A percentile compares a stretch with the other conserved stretches of the same genome.
Evolutionary conservation across 2,113 vertebrate species (phyloP).

Genomic region (Prolemur simus): DNA sequence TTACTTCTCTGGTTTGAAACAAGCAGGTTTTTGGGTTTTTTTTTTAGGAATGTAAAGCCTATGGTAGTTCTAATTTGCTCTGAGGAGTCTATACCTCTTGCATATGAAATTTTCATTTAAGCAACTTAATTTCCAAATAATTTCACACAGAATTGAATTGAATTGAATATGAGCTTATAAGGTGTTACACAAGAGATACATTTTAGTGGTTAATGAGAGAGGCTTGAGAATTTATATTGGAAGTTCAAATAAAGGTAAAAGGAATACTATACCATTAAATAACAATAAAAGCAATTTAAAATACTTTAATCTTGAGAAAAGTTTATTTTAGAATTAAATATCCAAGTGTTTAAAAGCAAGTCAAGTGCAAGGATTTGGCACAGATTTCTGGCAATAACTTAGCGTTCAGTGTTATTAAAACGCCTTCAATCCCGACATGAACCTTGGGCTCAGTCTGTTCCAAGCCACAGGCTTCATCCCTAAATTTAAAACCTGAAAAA

Average conservation of each 20-base stretch:
- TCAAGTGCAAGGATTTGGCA: background rate
- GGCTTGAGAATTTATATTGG: background rate
- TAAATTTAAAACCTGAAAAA: background rate
- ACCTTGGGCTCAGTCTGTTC: background rate
- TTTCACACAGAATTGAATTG: background rate
- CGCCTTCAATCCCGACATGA: background rate
- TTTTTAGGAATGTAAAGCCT: background rate
- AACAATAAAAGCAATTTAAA: background rate
- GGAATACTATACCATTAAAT: background rate
- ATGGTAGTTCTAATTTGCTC: background rate
- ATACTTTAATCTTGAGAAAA: background rate
- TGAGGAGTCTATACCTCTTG: background rate
- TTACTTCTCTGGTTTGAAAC: background rate
- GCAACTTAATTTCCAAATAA: slow-evolving; percentile 1
- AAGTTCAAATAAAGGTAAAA: slow-evolving; percentile 12
- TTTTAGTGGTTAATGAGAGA: slow-evolving; percentile 5
- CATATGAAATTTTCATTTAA: background rate
- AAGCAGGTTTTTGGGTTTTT: background rate
- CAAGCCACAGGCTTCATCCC: background rate
- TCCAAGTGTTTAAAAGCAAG: background rate
- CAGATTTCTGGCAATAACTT: background rate
- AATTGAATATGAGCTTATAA: background rate
- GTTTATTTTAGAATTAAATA: slow-evolving; percentile 11
- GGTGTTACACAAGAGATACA: background rate
- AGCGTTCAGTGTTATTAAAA: background rate